Evolutionary conservation across 1,140 invertebrate species (phyloP), one percentile per base, ranked within the genome.

Genomic region (Drusus annulatus): DNA sequence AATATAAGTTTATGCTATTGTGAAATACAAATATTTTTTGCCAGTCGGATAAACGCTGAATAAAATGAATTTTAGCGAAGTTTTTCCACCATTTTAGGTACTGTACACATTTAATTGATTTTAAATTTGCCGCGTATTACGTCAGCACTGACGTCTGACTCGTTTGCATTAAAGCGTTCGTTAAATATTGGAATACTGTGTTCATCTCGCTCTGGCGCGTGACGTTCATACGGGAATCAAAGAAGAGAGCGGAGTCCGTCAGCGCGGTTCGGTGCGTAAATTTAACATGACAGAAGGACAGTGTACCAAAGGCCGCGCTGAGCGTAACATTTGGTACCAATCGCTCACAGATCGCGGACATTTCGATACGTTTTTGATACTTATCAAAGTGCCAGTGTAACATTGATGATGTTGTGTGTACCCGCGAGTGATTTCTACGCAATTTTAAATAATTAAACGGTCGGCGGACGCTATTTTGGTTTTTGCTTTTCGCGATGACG

Each of bases 81-180:
- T 77, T 77, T 68, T 5, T 17, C 2, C 16, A 23, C 62, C 76
- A 68, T 65, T 63, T 77, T 74, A 78, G 17, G 52, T 56, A 78
- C 65, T 80, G 81, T 78, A 80, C 76, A 45, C 45, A 73, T 28
- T 52, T 80, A 83, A 83, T 83, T 83, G 81, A 80, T 83, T 90
- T 89, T 88, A 87, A 90, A 90, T 88, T 89, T 89, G 87, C 86
- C 89, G 88, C 88, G 86, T 84, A 84, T 90, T 88, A 90, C 89
- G 89, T 89, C 86, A 88, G 85, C 84, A 69, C 80, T 81, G 80
- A 79, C 81, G 76, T 84, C 84, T 87, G 87, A 87, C 87, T 87
- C 87, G 88, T 86, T 69, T 77, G 69, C 51, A 50, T 69, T 75
- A 75, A 73, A 68, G 73, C 23, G 52, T 25, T 5, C 45, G 50